Evolutionary conservation across 2,113 vertebrate genomes (phyloP).

Genomic region (Symphodus melops): DNA sequence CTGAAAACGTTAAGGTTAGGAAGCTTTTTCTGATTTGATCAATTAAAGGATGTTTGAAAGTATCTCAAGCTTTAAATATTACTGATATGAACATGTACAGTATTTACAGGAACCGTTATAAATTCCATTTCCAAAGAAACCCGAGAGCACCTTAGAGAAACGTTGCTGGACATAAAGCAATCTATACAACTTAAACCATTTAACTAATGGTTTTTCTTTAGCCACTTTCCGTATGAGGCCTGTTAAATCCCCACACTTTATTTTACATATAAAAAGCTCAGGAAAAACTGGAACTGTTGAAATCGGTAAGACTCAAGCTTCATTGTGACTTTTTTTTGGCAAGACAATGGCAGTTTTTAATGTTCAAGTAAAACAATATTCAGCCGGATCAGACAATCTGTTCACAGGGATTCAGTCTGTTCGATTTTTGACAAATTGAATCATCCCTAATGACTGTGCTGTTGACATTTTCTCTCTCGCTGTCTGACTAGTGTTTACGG

Average conservation of each 20-base stretch:
- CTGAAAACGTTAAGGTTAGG: constrained; percentile 1
- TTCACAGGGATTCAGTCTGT: not conserved
- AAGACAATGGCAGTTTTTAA: constrained; percentile 40
- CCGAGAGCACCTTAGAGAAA: constrained; percentile 77
- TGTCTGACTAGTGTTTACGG: not conserved
- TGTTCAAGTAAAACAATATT: constrained; percentile 34
- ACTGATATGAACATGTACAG: constrained; percentile 84
- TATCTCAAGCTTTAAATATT: constrained; percentile 78
- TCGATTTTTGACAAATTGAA: not conserved
- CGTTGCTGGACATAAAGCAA: constrained; percentile 47
- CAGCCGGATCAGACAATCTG: too few relatives aligned
- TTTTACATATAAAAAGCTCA: not conserved
- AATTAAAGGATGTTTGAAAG: constrained; percentile 56
- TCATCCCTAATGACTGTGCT: constrained; percentile 14
- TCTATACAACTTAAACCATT: constrained; percentile 67
- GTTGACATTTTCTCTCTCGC: not conserved
- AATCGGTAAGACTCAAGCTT: not conserved
- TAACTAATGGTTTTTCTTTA: constrained; percentile 9
- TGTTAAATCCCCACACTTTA: not conserved
- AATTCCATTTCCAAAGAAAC: constrained; percentile 76
- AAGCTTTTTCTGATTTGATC: not conserved
- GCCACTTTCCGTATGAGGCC: constrained; percentile 7
- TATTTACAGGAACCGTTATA: constrained; percentile 86
- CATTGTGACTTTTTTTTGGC: constrained; percentile 11
- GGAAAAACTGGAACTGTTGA: not conserved